Evolutionary conservation across 2,888 invertebrate species (phyloP).

Genomic region (Marasmarcha lunaedactyla): DNA sequence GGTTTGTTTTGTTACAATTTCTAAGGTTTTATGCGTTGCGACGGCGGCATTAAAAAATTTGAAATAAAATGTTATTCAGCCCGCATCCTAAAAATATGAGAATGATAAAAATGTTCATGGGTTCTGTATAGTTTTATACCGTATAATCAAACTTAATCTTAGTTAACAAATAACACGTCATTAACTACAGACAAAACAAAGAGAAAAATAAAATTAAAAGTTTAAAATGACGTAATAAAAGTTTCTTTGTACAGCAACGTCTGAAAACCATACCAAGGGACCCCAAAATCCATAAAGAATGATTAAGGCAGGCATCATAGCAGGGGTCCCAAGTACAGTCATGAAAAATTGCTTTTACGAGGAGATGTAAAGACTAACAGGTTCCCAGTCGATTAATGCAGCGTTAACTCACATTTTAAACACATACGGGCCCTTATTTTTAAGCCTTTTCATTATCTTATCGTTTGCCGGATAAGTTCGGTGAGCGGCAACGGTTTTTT

Average conservation of each 20-base stretch:
- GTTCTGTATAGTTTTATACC: no score
- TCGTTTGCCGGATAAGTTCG: conserved; percentile 23
- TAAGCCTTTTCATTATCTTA: conserved; percentile 24
- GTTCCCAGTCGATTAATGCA: conserved; percentile 29
- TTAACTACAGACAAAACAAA: no score
- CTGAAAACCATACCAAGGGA: no score
- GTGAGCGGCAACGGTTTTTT: conserved; percentile 18
- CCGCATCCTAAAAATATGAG: no score
- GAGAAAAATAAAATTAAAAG: no score
- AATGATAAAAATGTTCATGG: no score
- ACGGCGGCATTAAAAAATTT: no score
- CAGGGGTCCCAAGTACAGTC: conserved; percentile 37
- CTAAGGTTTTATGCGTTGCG: conserved; percentile 27
- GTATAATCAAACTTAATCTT: no score
- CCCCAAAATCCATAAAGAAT: conserved; percentile 48
- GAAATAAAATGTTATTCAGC: no score
- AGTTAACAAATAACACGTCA: no score
- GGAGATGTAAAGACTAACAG: conserved; percentile 42
- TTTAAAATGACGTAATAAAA: no score
- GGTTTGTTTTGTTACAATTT: not conserved
- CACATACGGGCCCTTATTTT: conserved; percentile 30
- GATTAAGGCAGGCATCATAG: conserved; percentile 51
- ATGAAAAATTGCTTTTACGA: conserved; percentile 41
- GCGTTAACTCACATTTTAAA: conserved; percentile 36
- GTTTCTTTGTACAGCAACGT: no score